A percentile compares a stretch with the other conserved stretches of the same genome.
phyloP scores from a whole-genome alignment of 2,113 vertebrate species.

The Meles meles region DNA sequence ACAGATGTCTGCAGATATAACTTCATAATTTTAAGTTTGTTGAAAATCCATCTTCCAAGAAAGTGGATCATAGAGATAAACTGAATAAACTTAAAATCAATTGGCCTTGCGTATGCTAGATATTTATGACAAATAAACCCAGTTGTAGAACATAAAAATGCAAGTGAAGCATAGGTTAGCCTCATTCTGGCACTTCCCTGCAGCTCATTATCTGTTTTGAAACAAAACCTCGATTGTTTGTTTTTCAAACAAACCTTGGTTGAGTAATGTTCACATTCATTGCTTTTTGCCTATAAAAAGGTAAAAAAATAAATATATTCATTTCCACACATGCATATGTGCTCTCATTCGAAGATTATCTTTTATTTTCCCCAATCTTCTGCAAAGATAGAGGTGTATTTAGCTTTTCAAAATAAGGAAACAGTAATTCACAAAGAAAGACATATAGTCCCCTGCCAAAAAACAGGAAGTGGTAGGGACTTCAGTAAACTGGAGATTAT shows the following conservation, averaged over 20 bases:
- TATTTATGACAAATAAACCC: background rate
- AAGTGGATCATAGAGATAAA: background rate
- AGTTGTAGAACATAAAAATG: background rate
- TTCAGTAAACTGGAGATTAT: background rate
- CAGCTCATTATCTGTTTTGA: background rate
- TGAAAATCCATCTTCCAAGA: background rate
- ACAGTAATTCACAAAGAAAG: background rate
- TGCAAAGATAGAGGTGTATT: background rate
- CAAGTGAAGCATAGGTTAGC: background rate
- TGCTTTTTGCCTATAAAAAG: background rate
- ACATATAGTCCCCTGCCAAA: background rate
- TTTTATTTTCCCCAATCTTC: background rate
- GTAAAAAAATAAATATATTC: background rate
- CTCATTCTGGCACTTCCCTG: background rate
- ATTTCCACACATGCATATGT: background rate
- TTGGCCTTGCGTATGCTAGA: background rate
- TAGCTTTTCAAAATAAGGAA: background rate
- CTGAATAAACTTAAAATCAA: background rate
- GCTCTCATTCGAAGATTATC: background rate
- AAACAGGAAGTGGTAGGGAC: background rate
- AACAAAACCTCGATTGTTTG: background rate
- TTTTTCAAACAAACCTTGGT: background rate
- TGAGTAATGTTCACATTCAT: background rate
- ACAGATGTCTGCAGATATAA: background rate
- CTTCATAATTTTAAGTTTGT: background rate